A percentile compares a stretch with the other conserved stretches of the same genome.
phyloP scores from a whole-genome alignment of 2,113 vertebrate species.

The Charina bottae region DNA sequence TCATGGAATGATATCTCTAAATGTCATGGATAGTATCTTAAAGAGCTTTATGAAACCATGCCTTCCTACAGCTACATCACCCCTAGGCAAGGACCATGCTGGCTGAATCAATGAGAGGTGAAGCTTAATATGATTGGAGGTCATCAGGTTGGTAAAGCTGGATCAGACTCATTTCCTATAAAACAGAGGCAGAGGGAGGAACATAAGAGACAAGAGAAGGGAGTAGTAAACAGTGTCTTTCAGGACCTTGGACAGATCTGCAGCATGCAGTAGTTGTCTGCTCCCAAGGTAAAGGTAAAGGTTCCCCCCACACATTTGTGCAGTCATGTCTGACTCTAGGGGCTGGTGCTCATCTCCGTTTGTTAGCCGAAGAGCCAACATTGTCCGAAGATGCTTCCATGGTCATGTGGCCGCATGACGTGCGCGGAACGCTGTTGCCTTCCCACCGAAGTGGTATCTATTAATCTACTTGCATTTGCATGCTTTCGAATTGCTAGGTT shows the following conservation, averaged over 20 bases:
- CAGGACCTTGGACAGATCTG: not conserved
- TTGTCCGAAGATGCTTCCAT: too few relatives aligned
- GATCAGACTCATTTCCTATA: not conserved
- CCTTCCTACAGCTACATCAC: not conserved
- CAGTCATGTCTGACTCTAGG: too few relatives aligned
- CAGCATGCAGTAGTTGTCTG: not conserved
- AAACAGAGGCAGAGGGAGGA: not conserved
- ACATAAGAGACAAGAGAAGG: not conserved
- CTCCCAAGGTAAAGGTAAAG: too few relatives aligned
- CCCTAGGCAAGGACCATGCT: not conserved
- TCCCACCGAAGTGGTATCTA: too few relatives aligned
- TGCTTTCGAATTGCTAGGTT: too few relatives aligned
- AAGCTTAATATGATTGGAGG: not conserved
- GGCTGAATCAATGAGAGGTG: not conserved
- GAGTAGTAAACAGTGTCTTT: not conserved
- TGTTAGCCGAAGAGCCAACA: too few relatives aligned
- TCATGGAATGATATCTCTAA: not conserved
- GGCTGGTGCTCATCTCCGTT: too few relatives aligned
- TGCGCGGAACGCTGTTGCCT: too few relatives aligned
- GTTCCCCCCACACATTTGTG: too few relatives aligned
- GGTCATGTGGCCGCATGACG: too few relatives aligned
- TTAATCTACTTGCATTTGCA: too few relatives aligned
- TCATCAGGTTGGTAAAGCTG: not conserved
- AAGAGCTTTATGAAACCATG: not conserved
- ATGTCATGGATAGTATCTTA: not conserved